Conservation (phyloP, 2,888 invertebrate genomes). For the Corythucha ciliata region DNA sequence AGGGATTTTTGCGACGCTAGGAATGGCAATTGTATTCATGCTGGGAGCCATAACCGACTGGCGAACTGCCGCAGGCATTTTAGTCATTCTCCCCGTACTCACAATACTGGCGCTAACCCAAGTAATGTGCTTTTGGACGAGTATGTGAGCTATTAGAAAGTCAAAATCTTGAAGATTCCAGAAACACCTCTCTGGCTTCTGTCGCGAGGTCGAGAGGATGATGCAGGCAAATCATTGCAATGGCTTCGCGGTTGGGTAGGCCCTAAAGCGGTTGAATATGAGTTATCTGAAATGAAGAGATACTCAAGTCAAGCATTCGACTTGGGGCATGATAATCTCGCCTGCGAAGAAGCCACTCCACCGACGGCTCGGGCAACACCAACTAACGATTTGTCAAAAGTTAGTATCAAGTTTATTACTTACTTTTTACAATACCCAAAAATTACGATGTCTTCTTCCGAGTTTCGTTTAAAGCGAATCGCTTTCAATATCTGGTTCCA, state of each 20-base stretch:
- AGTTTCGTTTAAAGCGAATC: no score
- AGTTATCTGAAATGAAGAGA: conserved; percentile 45
- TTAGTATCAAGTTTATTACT: no score
- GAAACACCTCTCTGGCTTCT: conserved; percentile 54
- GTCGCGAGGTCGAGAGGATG: conserved; percentile 48
- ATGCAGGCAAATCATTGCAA: conserved; percentile 48
- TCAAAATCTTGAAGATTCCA: conserved; percentile 44
- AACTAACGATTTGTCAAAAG: background rate
- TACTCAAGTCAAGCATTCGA: conserved; percentile 41
- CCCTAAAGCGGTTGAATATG: conserved; percentile 45
- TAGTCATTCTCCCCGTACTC: conserved; percentile 45
- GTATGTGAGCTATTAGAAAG: background rate
- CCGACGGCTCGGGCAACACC: conserved; percentile 34
- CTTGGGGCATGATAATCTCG: background rate
- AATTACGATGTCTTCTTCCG: no score
- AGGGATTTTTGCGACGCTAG: conserved; percentile 45
- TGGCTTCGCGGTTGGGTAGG: conserved; percentile 49
- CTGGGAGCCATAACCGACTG: conserved; percentile 48
- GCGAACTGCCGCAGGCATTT: conserved; percentile 48
- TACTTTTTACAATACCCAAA: no score
- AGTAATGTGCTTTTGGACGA: conserved; percentile 39
- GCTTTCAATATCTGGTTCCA: no score
- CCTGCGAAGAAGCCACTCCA: conserved; percentile 28
- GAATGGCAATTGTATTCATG: conserved; percentile 47
- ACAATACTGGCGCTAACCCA: conserved; percentile 48